Conservation (phyloP, 2,797 vertebrate genomes). For the Urosaurus nigricauda region DNA sequence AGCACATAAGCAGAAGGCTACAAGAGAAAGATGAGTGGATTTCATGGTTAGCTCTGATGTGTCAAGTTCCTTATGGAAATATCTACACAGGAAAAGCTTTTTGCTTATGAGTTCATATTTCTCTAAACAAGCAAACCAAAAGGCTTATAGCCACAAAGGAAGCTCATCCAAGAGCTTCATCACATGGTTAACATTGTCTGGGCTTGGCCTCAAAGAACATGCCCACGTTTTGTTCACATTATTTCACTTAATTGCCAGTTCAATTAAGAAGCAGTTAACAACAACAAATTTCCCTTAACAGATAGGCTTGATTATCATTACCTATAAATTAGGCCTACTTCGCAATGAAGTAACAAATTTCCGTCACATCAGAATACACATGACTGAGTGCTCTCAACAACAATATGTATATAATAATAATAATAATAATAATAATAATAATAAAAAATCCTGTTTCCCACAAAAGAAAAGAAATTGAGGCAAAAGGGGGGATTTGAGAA, state of each 20-base stretch:
- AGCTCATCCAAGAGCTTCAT: background rate
- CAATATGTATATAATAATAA: too few species aligned
- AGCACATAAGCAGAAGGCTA: slow-evolving; percentile 92
- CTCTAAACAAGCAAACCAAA: background rate
- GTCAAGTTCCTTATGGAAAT: background rate
- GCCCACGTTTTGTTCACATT: background rate
- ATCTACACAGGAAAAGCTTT: background rate
- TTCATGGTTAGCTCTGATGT: background rate
- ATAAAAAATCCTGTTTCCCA: background rate
- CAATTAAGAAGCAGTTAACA: too few species aligned
- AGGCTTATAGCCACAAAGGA: background rate
- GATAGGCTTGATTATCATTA: background rate
- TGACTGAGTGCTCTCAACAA: background rate
- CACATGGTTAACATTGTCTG: background rate
- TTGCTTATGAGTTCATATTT: background rate
- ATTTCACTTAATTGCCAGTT: background rate
- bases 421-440: too few species aligned
- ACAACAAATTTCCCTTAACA: background rate
- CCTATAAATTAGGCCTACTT: background rate
- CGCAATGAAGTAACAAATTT: background rate
- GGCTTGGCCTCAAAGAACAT: background rate
- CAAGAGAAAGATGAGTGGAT: slow-evolving; percentile 53
- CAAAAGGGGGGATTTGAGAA: background rate
- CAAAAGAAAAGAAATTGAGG: too few species aligned
- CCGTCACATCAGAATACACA: background rate